Base-by-base conservation (phyloP, 2,113 vertebrate species). In the Chaenogobius annularis region DNA sequence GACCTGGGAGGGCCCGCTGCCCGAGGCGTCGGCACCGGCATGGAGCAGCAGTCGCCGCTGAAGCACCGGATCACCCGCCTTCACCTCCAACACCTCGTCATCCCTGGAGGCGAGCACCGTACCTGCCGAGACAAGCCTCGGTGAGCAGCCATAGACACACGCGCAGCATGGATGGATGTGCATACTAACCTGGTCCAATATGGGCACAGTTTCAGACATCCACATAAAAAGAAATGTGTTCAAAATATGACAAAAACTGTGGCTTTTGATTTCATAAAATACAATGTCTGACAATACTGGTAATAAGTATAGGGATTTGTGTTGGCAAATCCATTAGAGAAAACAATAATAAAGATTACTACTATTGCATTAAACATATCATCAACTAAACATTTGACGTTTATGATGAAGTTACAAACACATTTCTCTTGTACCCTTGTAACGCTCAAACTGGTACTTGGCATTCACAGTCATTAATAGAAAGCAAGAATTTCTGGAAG, bases 31-130 rank as follows among this genome's bases (percentile, higher is more conserved):
- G 66, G 82, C 80, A 80, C 84, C 87, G 71, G 84, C 65, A 66
- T 81, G 83, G 83, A 90, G 88, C 85, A 85, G 85, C 86, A 83
- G 85, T 87, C 78, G 84, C 86, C 67, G 74, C 82, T 88, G 87
- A 87, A 85, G 83, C 87, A 79, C 81, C 77, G 77, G 85, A 86
- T 88, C 86, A 83, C 84, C 83, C 74, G 82, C 79, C 87, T 88
- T 90, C 82, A 87, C 89, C 87, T 87, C 88, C 75, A 80, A 90
- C 81, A 87, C 90, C 88, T 92, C 85, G 75, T 82, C 85, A 80
- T 90, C 88, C 84, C 83, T 74, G 71, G 78, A 86, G 87, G 89
- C 77, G 74, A 75, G 73, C 81, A 76, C 75, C 65, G 78, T 87
- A 90, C 91, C 93, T 93, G 85, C 73, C 83, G 74, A 88, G 82